Evolutionary conservation across 2,113 vertebrate species (phyloP).

Genomic region (Rhinoderma darwinii): DNA sequence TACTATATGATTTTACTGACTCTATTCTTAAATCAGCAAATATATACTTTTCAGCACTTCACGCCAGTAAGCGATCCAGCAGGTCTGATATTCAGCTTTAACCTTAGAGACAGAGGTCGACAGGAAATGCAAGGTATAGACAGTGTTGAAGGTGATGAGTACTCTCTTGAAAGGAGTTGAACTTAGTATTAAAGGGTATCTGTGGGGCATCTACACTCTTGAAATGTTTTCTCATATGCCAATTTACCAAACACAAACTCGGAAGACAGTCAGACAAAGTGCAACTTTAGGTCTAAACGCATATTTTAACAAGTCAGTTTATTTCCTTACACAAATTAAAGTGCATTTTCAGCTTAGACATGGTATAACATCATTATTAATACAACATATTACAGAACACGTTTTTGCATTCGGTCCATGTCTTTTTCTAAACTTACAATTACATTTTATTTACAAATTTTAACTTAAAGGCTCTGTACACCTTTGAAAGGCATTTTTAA

Average conservation of each 20-base stretch:
- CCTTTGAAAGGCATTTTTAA: too few relatives aligned
- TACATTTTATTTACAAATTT: too few relatives aligned
- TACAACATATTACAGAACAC: too few relatives aligned
- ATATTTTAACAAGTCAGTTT: background rate
- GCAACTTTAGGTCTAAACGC: background rate
- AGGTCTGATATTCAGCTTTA: conserved; percentile 73
- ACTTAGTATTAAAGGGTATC: conserved; percentile 68
- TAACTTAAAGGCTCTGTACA: too few relatives aligned
- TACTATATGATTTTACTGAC: background rate
- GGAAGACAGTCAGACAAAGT: conserved; percentile 5
- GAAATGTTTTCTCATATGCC: conserved; percentile 67
- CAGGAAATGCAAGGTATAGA: conserved; percentile 70
- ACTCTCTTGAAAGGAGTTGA: conserved; percentile 69
- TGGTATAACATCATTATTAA: too few relatives aligned
- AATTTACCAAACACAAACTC: conserved; percentile 59
- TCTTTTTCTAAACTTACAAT: too few relatives aligned
- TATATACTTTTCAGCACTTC: conserved; percentile 75
- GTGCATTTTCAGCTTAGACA: too few relatives aligned
- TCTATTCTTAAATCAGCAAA: conserved; percentile 52
- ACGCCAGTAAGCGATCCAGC: conserved; percentile 65
- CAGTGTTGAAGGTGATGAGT: conserved; percentile 66
- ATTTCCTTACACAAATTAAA: too few relatives aligned
- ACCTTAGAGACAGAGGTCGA: conserved; percentile 72
- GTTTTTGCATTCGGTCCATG: too few relatives aligned
- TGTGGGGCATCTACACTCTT: conserved; percentile 66